A percentile compares a stretch with the other conserved stretches of the same genome.
Conservation (phyloP, 2,888 invertebrate species). For the Miltochrista miniata region DNA sequence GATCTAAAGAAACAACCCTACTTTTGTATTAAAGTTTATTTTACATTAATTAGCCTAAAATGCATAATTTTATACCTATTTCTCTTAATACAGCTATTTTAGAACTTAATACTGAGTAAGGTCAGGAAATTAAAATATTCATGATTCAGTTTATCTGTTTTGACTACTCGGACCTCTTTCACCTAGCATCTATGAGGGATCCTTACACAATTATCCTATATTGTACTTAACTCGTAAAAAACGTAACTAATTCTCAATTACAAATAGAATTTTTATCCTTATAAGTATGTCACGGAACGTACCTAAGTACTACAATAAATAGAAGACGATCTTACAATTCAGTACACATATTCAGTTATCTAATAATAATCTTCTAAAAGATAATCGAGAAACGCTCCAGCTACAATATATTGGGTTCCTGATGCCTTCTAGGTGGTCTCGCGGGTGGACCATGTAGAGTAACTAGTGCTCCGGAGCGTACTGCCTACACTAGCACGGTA, state of each 20-base stretch:
- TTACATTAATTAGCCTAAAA: slow-evolving; percentile 71
- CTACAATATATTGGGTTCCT: slow-evolving; percentile 75
- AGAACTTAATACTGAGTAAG: slow-evolving; percentile 81
- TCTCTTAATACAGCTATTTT: slow-evolving; percentile 69
- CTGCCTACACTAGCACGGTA: slow-evolving; percentile 82
- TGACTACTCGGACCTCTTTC: slow-evolving; percentile 58
- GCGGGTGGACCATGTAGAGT: slow-evolving; percentile 77
- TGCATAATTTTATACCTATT: slow-evolving; percentile 67
- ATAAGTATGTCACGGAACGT: slow-evolving; percentile 76
- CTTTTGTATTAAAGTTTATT: slow-evolving; percentile 75
- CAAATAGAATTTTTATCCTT: slow-evolving; percentile 66
- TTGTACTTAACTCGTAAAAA: slow-evolving; percentile 77
- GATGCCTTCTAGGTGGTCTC: slow-evolving; percentile 80
- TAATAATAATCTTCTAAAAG: slow-evolving; percentile 68
- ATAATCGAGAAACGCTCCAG: slow-evolving; percentile 64
- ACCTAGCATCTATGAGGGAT: slow-evolving; percentile 71
- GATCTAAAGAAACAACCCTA: slow-evolving; percentile 80
- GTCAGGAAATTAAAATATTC: slow-evolving; percentile 59
- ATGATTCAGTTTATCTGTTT: slow-evolving; percentile 60
- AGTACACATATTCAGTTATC: slow-evolving; percentile 72
- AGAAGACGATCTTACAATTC: slow-evolving; percentile 79
- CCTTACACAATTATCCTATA: slow-evolving; percentile 72
- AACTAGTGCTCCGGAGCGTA: slow-evolving; percentile 83
- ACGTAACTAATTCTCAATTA: slow-evolving; percentile 63
- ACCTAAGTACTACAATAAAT: slow-evolving; percentile 83